These are phyloP conservation scores for Anseranas semipalmata DNA, from an alignment of 2,113 vertebrate genomes.

Conservation along the genomic window DNA sequence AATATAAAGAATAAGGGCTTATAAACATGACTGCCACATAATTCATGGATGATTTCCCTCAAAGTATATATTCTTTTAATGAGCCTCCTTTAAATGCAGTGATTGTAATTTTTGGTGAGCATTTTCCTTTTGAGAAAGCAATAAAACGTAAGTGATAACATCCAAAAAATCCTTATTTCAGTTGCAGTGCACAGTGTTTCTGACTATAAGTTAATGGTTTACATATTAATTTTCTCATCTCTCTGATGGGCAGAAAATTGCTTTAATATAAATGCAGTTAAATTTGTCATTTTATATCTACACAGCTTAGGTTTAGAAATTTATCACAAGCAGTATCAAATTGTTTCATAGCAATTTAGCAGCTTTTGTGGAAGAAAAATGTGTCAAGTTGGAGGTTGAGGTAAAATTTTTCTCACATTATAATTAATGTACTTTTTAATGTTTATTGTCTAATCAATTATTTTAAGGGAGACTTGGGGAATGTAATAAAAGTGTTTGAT, in stretches of 20 bases:
- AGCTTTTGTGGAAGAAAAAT: constrained; percentile 53
- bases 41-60: constrained; percentile 29
- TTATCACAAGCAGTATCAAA: constrained; percentile 54
- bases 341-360: constrained; percentile 54
- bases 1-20: background rate
- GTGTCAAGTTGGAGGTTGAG: background rate
- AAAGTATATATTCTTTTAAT: constrained; percentile 59
- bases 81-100: constrained; percentile 46
- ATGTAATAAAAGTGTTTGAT: constrained; percentile 29
- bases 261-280: constrained; percentile 73
- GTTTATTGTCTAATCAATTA: constrained; percentile 64
- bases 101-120: constrained; percentile 52
- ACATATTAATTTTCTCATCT: constrained; percentile 74
- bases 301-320: constrained; percentile 48
- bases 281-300: constrained; percentile 71
- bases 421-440: constrained; percentile 67
- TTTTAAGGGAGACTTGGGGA: constrained; percentile 45
- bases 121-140: constrained; percentile 57
- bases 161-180: constrained; percentile 43
- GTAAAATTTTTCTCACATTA: constrained; percentile 34
- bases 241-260: constrained; percentile 72
- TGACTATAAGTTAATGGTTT: constrained; percentile 70
- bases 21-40: constrained; percentile 10
- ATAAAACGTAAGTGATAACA: constrained; percentile 55
- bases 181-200: constrained; percentile 43